Percentiles rank a stretch among this genome's conserved stretches.
Conservation (phyloP, 2,113 vertebrate genomes). For the Tursiops truncatus region DNA sequence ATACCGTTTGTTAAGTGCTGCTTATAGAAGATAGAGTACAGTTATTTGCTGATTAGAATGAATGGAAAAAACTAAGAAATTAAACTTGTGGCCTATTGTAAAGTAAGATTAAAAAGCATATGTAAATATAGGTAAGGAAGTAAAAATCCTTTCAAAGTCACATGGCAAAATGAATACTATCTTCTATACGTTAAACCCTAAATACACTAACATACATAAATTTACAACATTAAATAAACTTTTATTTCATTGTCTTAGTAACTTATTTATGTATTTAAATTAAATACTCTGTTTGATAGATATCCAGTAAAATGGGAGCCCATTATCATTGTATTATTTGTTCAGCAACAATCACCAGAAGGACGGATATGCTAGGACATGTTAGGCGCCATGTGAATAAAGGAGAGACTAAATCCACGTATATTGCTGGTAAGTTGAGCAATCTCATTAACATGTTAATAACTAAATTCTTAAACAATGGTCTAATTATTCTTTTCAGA, state of each 20-base stretch:
- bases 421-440: slow-evolving; percentile 82
- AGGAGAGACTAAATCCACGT: slow-evolving; percentile 94
- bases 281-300: slow-evolving; percentile 77
- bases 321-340: slow-evolving; percentile 99
- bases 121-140: neutral
- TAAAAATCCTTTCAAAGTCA: slow-evolving; percentile 30
- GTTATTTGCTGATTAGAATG: slow-evolving; percentile 16
- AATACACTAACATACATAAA: neutral
- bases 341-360: slow-evolving; percentile 92
- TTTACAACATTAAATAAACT: slow-evolving; percentile 20
- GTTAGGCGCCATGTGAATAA: slow-evolving; percentile 95
- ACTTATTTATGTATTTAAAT: slow-evolving; percentile 30
- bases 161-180: neutral
- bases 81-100: neutral
- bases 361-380: slow-evolving; percentile 96
- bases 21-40: neutral
- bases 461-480: slow-evolving; percentile 30
- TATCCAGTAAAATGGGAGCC: slow-evolving; percentile 87
- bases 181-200: neutral
- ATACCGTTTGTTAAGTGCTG: neutral
- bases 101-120: neutral
- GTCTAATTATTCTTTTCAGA: neutral
- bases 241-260: slow-evolving; percentile 30
- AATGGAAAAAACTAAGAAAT: slow-evolving; percentile 20
- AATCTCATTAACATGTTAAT: slow-evolving; percentile 15